Percentiles rank a stretch among this genome's conserved stretches.
phyloP scores from a whole-genome alignment of 2,888 invertebrate species.

The Linnaemya vulpina region DNA sequence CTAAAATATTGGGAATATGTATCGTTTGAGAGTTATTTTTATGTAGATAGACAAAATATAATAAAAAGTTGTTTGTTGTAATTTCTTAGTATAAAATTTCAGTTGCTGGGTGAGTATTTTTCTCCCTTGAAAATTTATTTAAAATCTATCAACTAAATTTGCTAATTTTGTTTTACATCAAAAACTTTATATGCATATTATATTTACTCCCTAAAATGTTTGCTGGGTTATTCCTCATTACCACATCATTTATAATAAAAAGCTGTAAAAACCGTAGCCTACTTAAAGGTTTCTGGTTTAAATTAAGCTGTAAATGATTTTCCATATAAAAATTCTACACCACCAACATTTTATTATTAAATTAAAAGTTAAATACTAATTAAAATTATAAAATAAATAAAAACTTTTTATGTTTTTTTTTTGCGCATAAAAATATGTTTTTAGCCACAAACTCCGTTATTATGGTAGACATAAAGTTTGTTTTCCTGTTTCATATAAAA shows the following conservation, averaged over 20 bases:
- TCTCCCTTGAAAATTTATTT: no score
- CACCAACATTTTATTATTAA: conserved; percentile 44
- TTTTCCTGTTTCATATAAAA: conserved; percentile 41
- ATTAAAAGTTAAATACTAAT: conserved; percentile 42
- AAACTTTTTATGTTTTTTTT: conserved; percentile 11
- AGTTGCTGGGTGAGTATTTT: no score
- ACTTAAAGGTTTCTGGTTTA: conserved; percentile 20
- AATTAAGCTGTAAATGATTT: conserved; percentile 4
- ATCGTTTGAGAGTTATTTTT: no score
- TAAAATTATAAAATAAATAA: conserved; percentile 47
- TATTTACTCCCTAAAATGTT: conserved; percentile 3
- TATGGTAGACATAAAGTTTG: conserved; percentile 37
- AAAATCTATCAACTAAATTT: no score
- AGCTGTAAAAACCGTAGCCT: neutral
- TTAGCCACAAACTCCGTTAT: conserved; percentile 81
- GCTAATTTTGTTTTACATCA: no score
- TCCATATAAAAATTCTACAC: conserved; percentile 20
- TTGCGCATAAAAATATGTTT: conserved; percentile 41
- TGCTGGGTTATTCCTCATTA: conserved; percentile 1
- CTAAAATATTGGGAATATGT: no score
- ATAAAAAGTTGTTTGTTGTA: no score
- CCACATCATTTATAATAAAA: neutral
- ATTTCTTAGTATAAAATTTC: no score
- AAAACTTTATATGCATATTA: no score
- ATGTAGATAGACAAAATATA: no score